Evolutionary conservation across 2,113 vertebrate genomes (phyloP).

Genomic region (Gyps fulvus): DNA sequence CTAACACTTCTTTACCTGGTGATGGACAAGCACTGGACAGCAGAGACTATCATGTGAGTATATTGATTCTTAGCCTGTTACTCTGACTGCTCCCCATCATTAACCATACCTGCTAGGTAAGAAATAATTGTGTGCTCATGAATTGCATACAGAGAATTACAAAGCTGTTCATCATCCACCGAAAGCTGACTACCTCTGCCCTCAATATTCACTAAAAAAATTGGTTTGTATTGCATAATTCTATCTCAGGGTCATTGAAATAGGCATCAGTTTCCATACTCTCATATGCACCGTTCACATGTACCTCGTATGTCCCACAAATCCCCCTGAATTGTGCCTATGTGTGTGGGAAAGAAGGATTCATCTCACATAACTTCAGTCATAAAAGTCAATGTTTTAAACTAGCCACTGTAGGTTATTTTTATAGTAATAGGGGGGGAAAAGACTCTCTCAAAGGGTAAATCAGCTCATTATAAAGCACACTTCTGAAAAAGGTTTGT

Average conservation of each 20-base stretch:
- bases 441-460: neutral
- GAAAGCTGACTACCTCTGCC: neutral
- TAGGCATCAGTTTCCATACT: neutral
- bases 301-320: neutral
- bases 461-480: neutral
- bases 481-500: neutral
- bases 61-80: neutral
- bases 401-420: neutral
- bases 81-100: neutral
- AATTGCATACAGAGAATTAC: neutral
- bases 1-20: neutral
- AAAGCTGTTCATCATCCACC: neutral
- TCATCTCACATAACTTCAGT: neutral
- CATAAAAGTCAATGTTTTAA: neutral
- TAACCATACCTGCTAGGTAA: neutral
- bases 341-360: neutral
- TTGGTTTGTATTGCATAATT: neutral
- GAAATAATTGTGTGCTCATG: neutral
- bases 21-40: neutral
- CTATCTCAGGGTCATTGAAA: neutral
- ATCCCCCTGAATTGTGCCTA: neutral
- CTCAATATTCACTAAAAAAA: neutral
- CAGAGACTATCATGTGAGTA: neutral
- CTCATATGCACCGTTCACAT: neutral
- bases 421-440: neutral